Base-by-base conservation (phyloP, 2,888 invertebrate species). In the Pteria penguin region DNA sequence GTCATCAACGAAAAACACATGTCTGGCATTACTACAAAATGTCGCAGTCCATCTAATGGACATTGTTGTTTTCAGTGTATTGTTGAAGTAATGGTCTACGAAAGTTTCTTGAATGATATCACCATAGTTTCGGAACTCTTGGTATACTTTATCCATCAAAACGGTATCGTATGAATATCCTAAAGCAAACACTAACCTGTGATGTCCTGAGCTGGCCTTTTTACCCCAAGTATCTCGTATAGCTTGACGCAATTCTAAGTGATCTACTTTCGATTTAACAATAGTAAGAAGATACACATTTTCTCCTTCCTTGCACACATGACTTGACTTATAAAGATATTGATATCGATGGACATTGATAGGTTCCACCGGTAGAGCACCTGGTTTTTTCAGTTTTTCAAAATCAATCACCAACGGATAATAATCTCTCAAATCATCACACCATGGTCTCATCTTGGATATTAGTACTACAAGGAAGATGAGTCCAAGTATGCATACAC, bases 41-140 rank as follows among this genome's bases (percentile, higher is more conserved):
- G 18, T 14, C 33, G 33, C 36, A 22, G 33, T 22, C 65, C 65
- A 65, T 2, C 18, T 4, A 65, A 18, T 45, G 2, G 65, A 11
- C 65, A 65, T 52, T 5, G 29, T 14, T 4, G 66, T 66, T 55
- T 66, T 66, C 11, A 54, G 22, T 18, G 29, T 66, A 29, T 66
- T 52, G n/a, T 65, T 65, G 18, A 4, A 27, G 22, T 65, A 65
- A 32, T 3, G 4, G 8, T 65, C 65, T 0, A 4, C 8, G 52
- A 26, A 65, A n/a, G 32, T 26, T 14, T 22, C 33, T 63, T 63
- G 63, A n/a, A 63, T 33, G 5, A 63, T 24, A 63, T 63, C 63
- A 4, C 33, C 33, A 33, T 22, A 24, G 4, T 32, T 14, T 4
- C 4, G n/a, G 24, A 33, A 22, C 33, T 63, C 63, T n/a, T n/a